phyloP scores from a whole-genome alignment of 2,113 vertebrate species.

The Sterna hirundo region DNA sequence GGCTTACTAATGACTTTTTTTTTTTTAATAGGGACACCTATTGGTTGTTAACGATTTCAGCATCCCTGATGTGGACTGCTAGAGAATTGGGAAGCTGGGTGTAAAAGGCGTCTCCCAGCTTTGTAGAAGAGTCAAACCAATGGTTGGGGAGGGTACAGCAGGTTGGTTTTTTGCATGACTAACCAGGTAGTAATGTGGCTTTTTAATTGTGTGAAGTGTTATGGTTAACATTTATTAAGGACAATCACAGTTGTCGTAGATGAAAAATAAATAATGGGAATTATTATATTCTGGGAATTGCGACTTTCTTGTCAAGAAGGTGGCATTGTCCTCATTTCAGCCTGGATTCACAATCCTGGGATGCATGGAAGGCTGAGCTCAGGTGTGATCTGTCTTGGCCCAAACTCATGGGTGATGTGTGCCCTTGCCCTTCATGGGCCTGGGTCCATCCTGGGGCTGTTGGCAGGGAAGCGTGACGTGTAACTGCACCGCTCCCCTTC shows the following conservation, averaged over 20 bases:
- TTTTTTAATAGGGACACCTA: background rate
- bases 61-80: background rate
- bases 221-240: background rate
- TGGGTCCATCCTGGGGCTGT: accelerated
- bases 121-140: background rate
- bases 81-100: background rate
- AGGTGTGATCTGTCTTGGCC: no score
- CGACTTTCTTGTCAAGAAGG: accelerated
- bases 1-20: background rate
- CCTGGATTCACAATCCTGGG: accelerated
- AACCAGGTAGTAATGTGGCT: background rate
- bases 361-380: no score
- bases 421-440: accelerated
- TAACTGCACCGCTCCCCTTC: background rate
- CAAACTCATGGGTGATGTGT: accelerated
- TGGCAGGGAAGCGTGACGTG: no score
- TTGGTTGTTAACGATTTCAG: background rate
- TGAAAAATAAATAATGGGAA: background rate
- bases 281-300: background rate
- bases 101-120: background rate
- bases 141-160: background rate
- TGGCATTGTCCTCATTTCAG: accelerated
- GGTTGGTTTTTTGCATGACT: background rate
- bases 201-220: background rate
- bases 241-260: background rate